phyloP scores from a whole-genome alignment of 2,113 vertebrate genomes.

The Brachyistius frenatus region DNA sequence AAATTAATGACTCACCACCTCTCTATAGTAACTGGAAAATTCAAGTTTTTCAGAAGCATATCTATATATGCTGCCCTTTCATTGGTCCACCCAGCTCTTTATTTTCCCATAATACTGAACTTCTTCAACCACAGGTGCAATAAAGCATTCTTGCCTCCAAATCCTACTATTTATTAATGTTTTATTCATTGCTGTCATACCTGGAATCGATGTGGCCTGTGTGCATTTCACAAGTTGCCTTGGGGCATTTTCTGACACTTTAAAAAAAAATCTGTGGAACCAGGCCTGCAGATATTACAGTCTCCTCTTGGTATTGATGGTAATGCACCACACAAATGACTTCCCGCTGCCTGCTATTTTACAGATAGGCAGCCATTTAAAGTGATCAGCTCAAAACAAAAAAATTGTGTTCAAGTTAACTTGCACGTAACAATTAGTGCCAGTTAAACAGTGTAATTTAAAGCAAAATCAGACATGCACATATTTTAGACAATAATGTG shows the following conservation, averaged over 20 bases:
- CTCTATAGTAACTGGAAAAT: slow-evolving; percentile 17
- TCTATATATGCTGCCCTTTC: background rate
- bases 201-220: slow-evolving; percentile 47
- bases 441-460: background rate
- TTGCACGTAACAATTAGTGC: background rate
- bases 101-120: slow-evolving; percentile 4
- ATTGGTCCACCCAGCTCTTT: background rate
- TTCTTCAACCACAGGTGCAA: slow-evolving; percentile 36
- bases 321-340: background rate
- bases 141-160: slow-evolving; percentile 40
- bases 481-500: background rate
- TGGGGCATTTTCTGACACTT: slow-evolving; percentile 48
- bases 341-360: background rate
- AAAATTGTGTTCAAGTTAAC: background rate
- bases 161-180: slow-evolving; percentile 71
- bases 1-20: slow-evolving; percentile 11
- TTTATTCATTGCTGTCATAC: slow-evolving; percentile 70
- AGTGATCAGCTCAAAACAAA: too few species aligned
- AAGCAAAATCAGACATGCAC: background rate
- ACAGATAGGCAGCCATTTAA: background rate
- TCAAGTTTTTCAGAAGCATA: background rate
- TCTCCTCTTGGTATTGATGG: slow-evolving; percentile 1
- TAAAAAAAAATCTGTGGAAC: slow-evolving; percentile 34
- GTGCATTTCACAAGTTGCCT: slow-evolving; percentile 63
- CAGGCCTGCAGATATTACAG: slow-evolving; percentile 39